These are phyloP conservation scores for Ligdia adustata DNA, from an alignment of 2,888 invertebrate genomes.

Conservation along the genomic window DNA sequence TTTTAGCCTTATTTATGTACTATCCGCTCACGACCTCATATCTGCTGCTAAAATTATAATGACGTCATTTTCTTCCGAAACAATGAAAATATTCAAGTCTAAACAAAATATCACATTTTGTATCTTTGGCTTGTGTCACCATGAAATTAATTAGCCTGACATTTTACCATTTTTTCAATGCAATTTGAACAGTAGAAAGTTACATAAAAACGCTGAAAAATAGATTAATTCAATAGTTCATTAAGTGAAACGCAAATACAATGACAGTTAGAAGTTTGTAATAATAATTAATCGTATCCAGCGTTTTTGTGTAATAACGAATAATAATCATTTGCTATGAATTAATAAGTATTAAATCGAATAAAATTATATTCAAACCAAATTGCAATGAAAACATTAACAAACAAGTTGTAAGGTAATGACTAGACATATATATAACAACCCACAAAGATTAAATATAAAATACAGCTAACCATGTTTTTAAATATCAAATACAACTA, in stretches of 20 bases:
- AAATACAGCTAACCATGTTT: too few species aligned
- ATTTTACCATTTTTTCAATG: conserved; percentile 5
- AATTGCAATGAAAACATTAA: too few species aligned
- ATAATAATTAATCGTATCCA: conserved; percentile 14
- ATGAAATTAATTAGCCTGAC: conserved; percentile 19
- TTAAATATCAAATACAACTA: too few species aligned
- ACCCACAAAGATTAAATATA: too few species aligned
- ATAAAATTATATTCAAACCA: too few species aligned
- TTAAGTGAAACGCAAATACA: conserved; percentile 22
- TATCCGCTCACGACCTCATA: conserved; percentile 32
- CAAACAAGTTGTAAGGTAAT: too few species aligned
- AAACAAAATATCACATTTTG: conserved; percentile 41
- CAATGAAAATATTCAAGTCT: conserved; percentile 25
- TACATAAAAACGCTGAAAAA: conserved; percentile 32
- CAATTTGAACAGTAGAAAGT: conserved; percentile 2
- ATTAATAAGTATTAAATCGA: not conserved
- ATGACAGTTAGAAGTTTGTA: conserved; percentile 18
- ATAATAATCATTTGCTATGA: not conserved
- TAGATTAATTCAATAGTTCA: conserved; percentile 29
- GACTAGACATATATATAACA: too few species aligned
- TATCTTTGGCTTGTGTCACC: conserved; percentile 35
- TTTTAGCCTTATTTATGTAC: conserved; percentile 35
- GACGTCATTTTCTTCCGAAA: not conserved
- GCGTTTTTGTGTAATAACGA: conserved; percentile 22
- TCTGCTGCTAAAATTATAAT: conserved; percentile 27